These are phyloP conservation scores for Excalfactoria chinensis DNA, from an alignment of 2,113 vertebrate species.

Conservation along the genomic window DNA sequence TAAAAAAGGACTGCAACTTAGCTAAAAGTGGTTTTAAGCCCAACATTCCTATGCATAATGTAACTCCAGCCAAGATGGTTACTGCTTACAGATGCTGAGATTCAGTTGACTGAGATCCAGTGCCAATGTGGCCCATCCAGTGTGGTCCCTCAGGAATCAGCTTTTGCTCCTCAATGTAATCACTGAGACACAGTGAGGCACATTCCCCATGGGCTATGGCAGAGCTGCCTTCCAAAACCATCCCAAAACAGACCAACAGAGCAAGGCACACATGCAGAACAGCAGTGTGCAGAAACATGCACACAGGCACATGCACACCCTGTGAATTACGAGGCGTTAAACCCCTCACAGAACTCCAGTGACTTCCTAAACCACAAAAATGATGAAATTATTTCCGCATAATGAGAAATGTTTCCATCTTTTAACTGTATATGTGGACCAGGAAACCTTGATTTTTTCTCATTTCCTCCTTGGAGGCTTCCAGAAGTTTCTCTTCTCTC, in stretches of 20 bases:
- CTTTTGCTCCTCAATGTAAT: background rate
- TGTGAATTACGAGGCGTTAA: constrained; percentile 15
- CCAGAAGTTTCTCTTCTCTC: background rate
- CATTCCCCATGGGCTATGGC: accelerated
- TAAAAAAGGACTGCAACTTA: background rate
- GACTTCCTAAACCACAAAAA: constrained; percentile 57
- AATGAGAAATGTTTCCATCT: background rate
- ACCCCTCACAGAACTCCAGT: background rate
- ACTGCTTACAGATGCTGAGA: background rate
- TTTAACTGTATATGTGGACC: background rate
- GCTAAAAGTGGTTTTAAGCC: background rate
- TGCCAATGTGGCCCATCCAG: background rate
- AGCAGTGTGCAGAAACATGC: accelerated
- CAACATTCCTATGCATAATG: background rate
- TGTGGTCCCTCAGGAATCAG: accelerated
- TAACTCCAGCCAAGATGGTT: background rate
- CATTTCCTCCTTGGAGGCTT: background rate
- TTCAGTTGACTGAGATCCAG: background rate
- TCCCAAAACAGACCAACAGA: accelerated
- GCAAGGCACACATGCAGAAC: background rate
- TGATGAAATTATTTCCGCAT: background rate
- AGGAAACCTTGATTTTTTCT: background rate
- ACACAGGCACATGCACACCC: background rate
- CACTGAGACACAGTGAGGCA: accelerated
- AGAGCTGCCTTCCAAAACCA: background rate